Evolutionary conservation across 2,888 invertebrate species (phyloP).

Genomic region (Plebejus melissa): DNA sequence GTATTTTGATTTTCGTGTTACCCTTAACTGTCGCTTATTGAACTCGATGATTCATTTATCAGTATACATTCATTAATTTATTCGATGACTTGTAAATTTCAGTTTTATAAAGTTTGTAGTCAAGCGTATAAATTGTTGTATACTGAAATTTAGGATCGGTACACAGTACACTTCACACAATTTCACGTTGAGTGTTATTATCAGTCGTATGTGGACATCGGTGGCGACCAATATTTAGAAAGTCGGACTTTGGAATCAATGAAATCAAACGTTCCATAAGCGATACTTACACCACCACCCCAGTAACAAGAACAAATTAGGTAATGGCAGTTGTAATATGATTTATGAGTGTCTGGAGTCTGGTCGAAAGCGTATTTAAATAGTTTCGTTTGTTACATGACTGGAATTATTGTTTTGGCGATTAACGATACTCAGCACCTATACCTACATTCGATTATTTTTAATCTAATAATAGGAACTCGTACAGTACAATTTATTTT

Average conservation of each 20-base stretch:
- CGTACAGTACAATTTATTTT: neutral
- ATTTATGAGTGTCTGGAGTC: neutral
- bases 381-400: neutral
- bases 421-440: neutral
- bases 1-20: neutral
- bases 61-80: neutral
- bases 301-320: slow-evolving; percentile 1
- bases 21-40: neutral
- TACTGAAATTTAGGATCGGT: neutral
- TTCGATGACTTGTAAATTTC: neutral
- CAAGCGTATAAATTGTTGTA: neutral
- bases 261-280: slow-evolving; percentile 19
- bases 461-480: neutral
- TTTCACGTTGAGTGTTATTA: neutral
- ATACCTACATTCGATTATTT: neutral
- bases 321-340: neutral
- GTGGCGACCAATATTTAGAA: slow-evolving; percentile 22
- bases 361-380: neutral
- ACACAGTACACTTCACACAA: neutral
- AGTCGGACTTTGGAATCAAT: slow-evolving; percentile 23
- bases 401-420: neutral
- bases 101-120: neutral
- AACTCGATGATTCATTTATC: neutral
- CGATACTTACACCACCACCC: slow-evolving; percentile 3
- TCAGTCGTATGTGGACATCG: neutral